phyloP scores from a whole-genome alignment of 2,888 invertebrate genomes.

The Scaptomyza caliginosa region DNA sequence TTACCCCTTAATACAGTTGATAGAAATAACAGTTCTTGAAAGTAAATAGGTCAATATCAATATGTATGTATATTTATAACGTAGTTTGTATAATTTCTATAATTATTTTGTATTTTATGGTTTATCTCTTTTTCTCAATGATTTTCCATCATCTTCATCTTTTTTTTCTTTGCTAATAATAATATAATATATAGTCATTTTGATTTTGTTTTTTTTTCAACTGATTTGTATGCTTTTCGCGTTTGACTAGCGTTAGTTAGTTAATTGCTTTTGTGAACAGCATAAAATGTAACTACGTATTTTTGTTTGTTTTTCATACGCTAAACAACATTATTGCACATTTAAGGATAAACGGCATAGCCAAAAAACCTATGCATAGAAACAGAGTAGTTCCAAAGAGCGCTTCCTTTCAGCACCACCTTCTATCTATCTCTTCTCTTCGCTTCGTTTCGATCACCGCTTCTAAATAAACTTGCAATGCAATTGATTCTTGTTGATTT shows the following conservation, averaged over 20 bases:
- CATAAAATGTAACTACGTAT: constrained; percentile 69
- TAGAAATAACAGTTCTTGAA: neutral
- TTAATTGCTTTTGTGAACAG: constrained; percentile 67
- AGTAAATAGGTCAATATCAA: constrained; percentile 41
- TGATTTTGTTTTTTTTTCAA: constrained; percentile 20
- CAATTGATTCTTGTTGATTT: neutral
- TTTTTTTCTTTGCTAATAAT: constrained; percentile 33
- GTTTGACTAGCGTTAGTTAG: constrained; percentile 56
- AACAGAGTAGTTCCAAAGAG: constrained; percentile 27
- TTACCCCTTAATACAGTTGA: neutral
- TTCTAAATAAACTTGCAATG: no score
- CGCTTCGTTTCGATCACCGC: no score
- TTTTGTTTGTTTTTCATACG: constrained; percentile 34
- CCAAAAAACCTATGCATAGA: constrained; percentile 36
- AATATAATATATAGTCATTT: no score
- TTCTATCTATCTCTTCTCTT: neutral
- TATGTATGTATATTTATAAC: constrained; percentile 60
- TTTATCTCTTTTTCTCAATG: constrained; percentile 46
- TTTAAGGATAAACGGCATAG: constrained; percentile 63
- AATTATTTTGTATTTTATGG: constrained; percentile 60
- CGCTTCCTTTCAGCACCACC: constrained; percentile 7
- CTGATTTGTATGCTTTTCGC: constrained; percentile 41
- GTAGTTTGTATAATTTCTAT: constrained; percentile 60
- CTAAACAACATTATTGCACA: constrained; percentile 71
- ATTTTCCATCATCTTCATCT: constrained; percentile 3